Evolutionary conservation across 1,140 invertebrate genomes (phyloP).

Genomic region (Ceratitis capitata): DNA sequence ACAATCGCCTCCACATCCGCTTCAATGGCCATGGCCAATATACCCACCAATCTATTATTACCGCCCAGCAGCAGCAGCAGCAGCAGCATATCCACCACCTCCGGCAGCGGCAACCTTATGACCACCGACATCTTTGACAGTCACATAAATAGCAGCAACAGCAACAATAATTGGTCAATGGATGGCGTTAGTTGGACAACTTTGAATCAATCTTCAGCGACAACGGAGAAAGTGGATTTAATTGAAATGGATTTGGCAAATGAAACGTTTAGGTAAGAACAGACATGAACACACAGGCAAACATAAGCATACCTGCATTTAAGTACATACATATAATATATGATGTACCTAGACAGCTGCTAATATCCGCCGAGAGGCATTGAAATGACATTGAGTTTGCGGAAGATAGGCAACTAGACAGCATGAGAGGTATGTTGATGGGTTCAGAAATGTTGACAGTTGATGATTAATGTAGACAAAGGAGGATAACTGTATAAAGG

Average conservation of each 20-base stretch:
- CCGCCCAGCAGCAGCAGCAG: not conserved
- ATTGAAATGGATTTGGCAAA: conserved; percentile 38
- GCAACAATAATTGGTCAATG: not conserved
- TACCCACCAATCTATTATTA: not conserved
- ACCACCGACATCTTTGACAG: not conserved
- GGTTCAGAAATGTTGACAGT: not conserved
- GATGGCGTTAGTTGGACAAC: not conserved
- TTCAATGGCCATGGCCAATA: not conserved
- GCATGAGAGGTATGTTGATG: not conserved
- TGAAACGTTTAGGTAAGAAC: conserved; percentile 31
- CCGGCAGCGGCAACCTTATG: too few relatives aligned
- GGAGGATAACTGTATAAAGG: not conserved
- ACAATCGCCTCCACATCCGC: conserved; percentile 4
- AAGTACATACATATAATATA: not conserved
- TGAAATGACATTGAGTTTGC: too few relatives aligned
- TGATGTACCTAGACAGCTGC: too few relatives aligned
- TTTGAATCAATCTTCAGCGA: not conserved
- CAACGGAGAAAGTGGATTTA: not conserved
- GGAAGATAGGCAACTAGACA: not conserved
- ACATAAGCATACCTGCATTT: not conserved
- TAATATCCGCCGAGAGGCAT: too few relatives aligned
- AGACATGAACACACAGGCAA: not conserved
- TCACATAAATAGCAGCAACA: too few relatives aligned
- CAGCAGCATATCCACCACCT: too few relatives aligned
- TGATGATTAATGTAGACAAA: not conserved